Evolutionary conservation across 2,888 invertebrate species (phyloP), one percentile per base, ranked within the genome.

Genomic region (Dermolepida albohirtum): DNA sequence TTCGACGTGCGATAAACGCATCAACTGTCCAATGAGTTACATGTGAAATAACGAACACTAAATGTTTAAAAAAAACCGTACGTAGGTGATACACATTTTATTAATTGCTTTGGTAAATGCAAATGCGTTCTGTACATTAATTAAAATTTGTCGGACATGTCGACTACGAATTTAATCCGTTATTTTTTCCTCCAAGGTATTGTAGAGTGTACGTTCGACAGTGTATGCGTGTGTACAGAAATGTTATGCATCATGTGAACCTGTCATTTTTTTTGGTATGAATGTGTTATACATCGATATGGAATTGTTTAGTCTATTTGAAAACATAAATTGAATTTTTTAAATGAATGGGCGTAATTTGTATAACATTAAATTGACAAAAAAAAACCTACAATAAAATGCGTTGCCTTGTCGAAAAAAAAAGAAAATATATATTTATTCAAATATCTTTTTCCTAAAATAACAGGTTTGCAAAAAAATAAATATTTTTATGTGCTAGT

Each of bases 131-230:
- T 7, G 8, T 34, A 55, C 55, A 41, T 41, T 55, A 55, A 55
- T 55, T 55, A 55, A 55, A 55, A 55, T 55, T 40, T 55, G 55
- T 55, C n/a, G 40, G 41, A 34, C 34, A 34, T 34, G 51, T 51
- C 29, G 12, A 29, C 29, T 51, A 22, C 29, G 22, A 51, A 51
- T 29, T 29, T 51, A 11, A 51, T 51, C 51, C 29, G 51, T 29
- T 51, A 51, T 51, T 51, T 51, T 51, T 51, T 51, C 29, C 51
- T 51, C 51, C 29, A 51, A 51, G 51, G 51, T 51, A 51, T 51
- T 51, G 51, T 34, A 11, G 51, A 27, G n/a, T 51, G 27, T 27
- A 51, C 22, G 22, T 51, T 51, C 11, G 29, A 22, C 29, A 29
- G 49, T n/a, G 49, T 8, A 17, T 22, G 22, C 49, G 22, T 49